A percentile compares a stretch with the other conserved stretches of the same genome.
Evolutionary conservation across 2,888 invertebrate genomes (phyloP).

Genomic region (Drosophila tripunctata): DNA sequence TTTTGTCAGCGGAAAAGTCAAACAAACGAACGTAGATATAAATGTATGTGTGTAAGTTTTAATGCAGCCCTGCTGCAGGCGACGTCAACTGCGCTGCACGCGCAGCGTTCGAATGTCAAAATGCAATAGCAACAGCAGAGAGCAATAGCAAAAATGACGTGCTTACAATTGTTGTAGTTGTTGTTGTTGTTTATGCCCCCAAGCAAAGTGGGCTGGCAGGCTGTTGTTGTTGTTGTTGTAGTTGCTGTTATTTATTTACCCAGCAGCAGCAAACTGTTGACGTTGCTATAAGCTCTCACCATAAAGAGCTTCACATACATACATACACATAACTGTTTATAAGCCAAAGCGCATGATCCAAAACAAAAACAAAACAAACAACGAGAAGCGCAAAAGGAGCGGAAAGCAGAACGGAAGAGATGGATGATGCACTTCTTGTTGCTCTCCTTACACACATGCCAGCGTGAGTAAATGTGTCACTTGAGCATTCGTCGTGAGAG

Average conservation of each 20-base stretch:
- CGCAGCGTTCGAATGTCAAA: slow-evolving; percentile 57
- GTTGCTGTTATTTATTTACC: slow-evolving; percentile 62
- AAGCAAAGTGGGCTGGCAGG: slow-evolving; percentile 57
- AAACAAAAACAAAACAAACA: slow-evolving; percentile 41
- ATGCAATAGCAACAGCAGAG: slow-evolving; percentile 68
- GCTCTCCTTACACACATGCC: slow-evolving; percentile 35
- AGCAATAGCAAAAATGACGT: slow-evolving; percentile 64
- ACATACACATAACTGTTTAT: slow-evolving; percentile 56
- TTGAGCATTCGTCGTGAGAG: slow-evolving; percentile 27
- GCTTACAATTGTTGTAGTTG: slow-evolving; percentile 38
- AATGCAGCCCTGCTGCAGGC: no score
- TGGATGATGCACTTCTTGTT: slow-evolving; percentile 31
- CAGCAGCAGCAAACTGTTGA: slow-evolving; percentile 67
- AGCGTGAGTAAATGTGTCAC: slow-evolving; percentile 61
- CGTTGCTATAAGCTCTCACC: slow-evolving; percentile 61
- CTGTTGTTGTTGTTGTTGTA: slow-evolving; percentile 30
- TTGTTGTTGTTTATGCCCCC: slow-evolving; percentile 42
- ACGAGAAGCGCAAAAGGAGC: slow-evolving; percentile 35
- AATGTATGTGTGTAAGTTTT: no score
- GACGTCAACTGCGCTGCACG: slow-evolving; percentile 21
- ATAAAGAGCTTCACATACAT: slow-evolving; percentile 48
- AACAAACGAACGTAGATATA: slow-evolving; percentile 54
- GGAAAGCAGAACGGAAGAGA: slow-evolving; percentile 6
- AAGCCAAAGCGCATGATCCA: slow-evolving; percentile 65
- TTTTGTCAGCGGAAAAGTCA: slow-evolving; percentile 71